Base-by-base conservation (phyloP, 2,113 vertebrate species). In the Laterallus jamaicensis region DNA sequence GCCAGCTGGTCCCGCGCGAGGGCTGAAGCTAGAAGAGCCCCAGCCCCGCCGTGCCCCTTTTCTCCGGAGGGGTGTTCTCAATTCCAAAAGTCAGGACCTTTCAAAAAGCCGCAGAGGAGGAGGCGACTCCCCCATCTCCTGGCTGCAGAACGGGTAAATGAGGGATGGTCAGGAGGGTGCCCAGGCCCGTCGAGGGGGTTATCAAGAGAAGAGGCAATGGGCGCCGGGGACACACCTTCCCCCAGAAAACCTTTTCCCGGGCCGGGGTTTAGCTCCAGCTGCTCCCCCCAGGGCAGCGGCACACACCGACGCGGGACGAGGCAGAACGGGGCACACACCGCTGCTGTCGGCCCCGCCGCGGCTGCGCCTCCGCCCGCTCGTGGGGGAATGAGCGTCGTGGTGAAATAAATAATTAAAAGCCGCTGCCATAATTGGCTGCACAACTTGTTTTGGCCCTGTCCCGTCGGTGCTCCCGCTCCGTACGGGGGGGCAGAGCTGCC, bases 301-400 rank as follows among this genome's bases (percentile, higher is more conserved):
- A 1, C 44, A 28, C 31, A 6, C 29, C 1, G 13, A 4, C 7
- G n/a, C 5, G 1, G 10, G 31, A 7, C 3, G 3, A n/a, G n/a
- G 24, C 52, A 37, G 56, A 66, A 16, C 6, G 1, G 35, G 66
- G 14, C 15, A 67, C 18, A 35, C 35, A 35, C 13, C 6, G 3
- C 21, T 37, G 15, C 71, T 29, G 55, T 52, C 4, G 6, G 20
- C 26, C 50, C n/a, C 42, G 55, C n/a, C 9, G 7, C 37, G 11
- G 42, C 75, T 6, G 14, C n/a, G 16, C 29, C 24, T 9, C 74
- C 7, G 0, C 63, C 74, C 19, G 44, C 49, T 35, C 2, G 4
- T 2, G 5, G 49, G 32, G 20, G 60, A 22, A 54, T 3, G 16
- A 44, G 15, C 9, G 55, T 17, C 69, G n/a, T 42, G 1, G 12